A percentile compares a stretch with the other conserved stretches of the same genome.
phyloP scores from a whole-genome alignment of 1,140 invertebrate species.

The Sycophila sp. region DNA sequence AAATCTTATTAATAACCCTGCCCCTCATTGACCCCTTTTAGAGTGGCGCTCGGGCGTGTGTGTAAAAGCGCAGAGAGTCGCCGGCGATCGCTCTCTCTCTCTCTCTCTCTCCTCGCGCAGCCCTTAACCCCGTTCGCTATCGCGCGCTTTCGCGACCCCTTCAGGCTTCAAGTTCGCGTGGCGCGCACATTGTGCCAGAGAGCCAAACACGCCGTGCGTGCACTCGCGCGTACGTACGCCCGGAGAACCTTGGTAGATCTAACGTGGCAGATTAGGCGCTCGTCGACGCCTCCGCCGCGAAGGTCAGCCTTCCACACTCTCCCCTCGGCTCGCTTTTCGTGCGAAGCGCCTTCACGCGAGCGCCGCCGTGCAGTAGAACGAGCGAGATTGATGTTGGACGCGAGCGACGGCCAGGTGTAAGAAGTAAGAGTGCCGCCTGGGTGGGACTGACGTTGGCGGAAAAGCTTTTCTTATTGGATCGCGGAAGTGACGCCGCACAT shows the following conservation, averaged over 20 bases:
- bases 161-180: constrained; percentile 37
- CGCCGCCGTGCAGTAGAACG: not conserved
- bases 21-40: constrained; percentile 38
- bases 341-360: constrained; percentile 6
- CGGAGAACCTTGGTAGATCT: constrained; percentile 31
- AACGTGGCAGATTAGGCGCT: constrained; percentile 21
- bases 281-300: not conserved
- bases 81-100: not conserved
- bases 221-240: not conserved
- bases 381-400: constrained; percentile 13
- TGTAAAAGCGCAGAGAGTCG: not conserved
- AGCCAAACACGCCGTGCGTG: constrained; percentile 21
- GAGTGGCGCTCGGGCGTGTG: constrained; percentile 15
- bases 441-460: not conserved
- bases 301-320: constrained; percentile 1
- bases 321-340: not conserved
- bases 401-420: not conserved
- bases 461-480: too few relatives aligned
- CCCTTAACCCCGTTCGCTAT: constrained; percentile 37
- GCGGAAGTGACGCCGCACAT: too few relatives aligned
- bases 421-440: not conserved
- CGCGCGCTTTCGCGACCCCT: constrained; percentile 14
- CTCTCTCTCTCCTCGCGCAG: too few relatives aligned
- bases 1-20: constrained; percentile 37
- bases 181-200: constrained; percentile 2